Conservation (phyloP, 1,140 invertebrate genomes). For the Ephestia elutella region DNA sequence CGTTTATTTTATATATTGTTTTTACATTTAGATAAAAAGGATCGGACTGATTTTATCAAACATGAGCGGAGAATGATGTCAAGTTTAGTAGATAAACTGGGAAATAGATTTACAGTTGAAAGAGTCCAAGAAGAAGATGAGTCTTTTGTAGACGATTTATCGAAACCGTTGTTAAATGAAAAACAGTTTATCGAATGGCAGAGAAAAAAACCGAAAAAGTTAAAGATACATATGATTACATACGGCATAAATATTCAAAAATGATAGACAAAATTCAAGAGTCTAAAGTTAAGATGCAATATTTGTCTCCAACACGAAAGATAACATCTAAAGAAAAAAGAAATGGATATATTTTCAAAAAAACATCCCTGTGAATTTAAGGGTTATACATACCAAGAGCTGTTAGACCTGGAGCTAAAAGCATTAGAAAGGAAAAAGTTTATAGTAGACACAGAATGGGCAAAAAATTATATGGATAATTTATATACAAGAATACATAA, state of each 20-base stretch:
- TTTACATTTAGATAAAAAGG: conserved; percentile 75
- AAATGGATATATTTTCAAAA: conserved; percentile 53
- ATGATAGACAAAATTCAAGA: conserved; percentile 43
- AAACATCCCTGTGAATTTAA: conserved; percentile 53
- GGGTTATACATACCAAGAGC: conserved; percentile 56
- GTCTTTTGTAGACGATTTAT: conserved; percentile 48
- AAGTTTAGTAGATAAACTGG: conserved; percentile 48
- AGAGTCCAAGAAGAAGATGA: conserved; percentile 41
- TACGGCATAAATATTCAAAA: conserved; percentile 56
- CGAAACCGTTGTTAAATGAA: conserved; percentile 63
- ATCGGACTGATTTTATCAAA: conserved; percentile 73
- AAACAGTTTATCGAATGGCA: conserved; percentile 74
- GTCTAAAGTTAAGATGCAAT: conserved; percentile 28
- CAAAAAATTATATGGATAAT: conserved; percentile 53
- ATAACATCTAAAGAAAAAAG: conserved; percentile 40
- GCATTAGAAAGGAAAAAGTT: conserved; percentile 39
- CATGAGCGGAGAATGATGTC: conserved; percentile 65
- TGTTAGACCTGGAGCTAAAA: conserved; percentile 50
- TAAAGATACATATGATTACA: conserved; percentile 55
- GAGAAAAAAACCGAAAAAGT: conserved; percentile 63
- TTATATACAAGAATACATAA: conserved; percentile 43
- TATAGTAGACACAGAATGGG: conserved; percentile 50
- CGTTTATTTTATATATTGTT: conserved; percentile 77
- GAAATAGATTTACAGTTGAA: conserved; percentile 53
- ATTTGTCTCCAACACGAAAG: conserved; percentile 18